Conservation (phyloP, 1,140 invertebrate species). For the Achatina immaculata region DNA sequence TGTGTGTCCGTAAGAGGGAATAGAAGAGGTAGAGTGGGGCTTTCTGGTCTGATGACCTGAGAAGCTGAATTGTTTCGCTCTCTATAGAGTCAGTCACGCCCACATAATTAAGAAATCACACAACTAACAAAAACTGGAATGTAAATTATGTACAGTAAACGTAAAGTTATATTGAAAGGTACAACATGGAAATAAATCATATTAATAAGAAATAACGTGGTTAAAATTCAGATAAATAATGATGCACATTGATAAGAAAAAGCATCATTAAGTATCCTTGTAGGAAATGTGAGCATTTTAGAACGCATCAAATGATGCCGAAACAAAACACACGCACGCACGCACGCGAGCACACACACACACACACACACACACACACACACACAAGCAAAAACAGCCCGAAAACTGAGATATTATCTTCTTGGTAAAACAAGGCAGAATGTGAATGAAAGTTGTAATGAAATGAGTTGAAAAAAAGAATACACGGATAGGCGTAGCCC, state of each 20-base stretch:
- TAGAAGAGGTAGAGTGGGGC: no score
- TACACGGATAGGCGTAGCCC: not conserved
- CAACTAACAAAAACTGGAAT: not conserved
- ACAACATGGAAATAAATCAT: not conserved
- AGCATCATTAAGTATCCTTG: not conserved
- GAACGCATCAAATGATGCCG: not conserved
- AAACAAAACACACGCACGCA: conserved; percentile 23
- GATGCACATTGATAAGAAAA: not conserved
- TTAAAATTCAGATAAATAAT: not conserved
- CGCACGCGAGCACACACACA: conserved; percentile 8
- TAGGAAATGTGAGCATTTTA: not conserved
- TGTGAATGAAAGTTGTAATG: not conserved
- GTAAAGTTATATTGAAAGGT: not conserved
- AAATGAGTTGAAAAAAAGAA: not conserved
- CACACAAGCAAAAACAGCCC: no score
- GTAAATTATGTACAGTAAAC: not conserved
- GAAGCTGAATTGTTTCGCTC: no score
- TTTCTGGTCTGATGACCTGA: no score
- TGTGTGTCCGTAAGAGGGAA: no score
- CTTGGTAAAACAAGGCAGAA: not conserved
- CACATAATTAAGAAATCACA: no score
- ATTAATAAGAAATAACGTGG: not conserved
- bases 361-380: conserved; percentile 30
- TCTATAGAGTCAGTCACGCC: no score
- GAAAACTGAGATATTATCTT: no score